These are phyloP conservation scores for Miltochrista miniata DNA, from an alignment of 2,888 invertebrate species.

Conservation along the genomic window DNA sequence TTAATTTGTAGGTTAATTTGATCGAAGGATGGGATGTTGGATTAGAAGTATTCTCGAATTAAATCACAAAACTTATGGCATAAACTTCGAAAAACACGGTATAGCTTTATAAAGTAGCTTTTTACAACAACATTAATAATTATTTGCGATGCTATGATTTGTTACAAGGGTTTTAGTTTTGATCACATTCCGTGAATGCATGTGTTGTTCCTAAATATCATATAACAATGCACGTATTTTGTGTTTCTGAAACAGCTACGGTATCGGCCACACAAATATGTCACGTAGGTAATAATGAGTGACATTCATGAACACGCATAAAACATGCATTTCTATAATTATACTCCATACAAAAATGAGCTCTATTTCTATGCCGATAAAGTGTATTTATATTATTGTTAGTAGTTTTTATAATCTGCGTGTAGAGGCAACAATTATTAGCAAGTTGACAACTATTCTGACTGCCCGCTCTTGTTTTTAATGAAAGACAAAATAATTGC, in stretches of 20 bases:
- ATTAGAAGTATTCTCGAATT: too few species aligned
- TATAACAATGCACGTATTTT: slow-evolving; percentile 12
- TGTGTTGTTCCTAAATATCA: too few species aligned
- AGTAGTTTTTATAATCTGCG: neutral
- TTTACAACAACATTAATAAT: too few species aligned
- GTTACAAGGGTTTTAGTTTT: too few species aligned
- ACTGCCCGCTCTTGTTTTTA: slow-evolving; percentile 17
- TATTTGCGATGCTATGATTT: too few species aligned
- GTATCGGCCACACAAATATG: slow-evolving; percentile 22
- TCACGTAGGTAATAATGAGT: slow-evolving; percentile 19
- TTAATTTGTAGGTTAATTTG: too few species aligned
- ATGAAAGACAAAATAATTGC: slow-evolving; percentile 24
- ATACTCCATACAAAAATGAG: neutral
- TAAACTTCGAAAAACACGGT: too few species aligned
- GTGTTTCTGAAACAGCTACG: slow-evolving; percentile 6
- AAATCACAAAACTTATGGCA: too few species aligned
- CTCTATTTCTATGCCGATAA: fast-evolving
- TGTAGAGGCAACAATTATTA: slow-evolving; percentile 16
- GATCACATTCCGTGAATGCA: too few species aligned
- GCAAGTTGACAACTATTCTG: slow-evolving; percentile 19
- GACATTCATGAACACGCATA: slow-evolving; percentile 8
- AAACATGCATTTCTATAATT: neutral
- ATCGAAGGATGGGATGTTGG: too few species aligned
- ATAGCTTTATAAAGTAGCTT: too few species aligned
- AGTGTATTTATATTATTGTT: neutral